Percentiles rank a stretch among this genome's conserved stretches.
These are phyloP conservation scores for Cantharis lateralis DNA, from an alignment of 2,888 invertebrate genomes.

Conservation along the genomic window DNA sequence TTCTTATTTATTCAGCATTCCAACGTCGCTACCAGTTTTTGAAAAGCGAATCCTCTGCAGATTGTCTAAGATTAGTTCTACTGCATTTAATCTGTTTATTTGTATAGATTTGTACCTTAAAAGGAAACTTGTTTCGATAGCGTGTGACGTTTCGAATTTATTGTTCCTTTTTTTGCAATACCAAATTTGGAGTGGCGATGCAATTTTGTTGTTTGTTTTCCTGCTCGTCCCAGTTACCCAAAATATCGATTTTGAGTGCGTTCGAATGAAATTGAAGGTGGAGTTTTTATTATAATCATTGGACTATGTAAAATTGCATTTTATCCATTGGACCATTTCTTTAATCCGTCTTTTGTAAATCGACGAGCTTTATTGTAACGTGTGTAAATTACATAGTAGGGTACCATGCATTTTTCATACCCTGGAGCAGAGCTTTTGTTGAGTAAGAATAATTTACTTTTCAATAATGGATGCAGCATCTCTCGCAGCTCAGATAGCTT, in stretches of 20 bases:
- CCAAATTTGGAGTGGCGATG: constrained; percentile 29
- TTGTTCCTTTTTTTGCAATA: constrained; percentile 28
- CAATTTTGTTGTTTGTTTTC: neutral
- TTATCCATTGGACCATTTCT: constrained; percentile 26
- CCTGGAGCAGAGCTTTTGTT: constrained; percentile 31
- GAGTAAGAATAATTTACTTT: constrained; percentile 34
- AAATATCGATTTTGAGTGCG: neutral
- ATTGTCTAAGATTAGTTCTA: constrained; percentile 26
- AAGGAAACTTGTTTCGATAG: constrained; percentile 32
- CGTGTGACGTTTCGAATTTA: constrained; percentile 32
- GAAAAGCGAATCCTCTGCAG: constrained; percentile 13
- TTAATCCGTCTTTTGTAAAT: constrained; percentile 36
- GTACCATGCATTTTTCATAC: constrained; percentile 38
- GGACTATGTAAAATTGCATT: constrained; percentile 24
- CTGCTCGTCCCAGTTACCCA: neutral
- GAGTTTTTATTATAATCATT: constrained; percentile 11
- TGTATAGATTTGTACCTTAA: constrained; percentile 34
- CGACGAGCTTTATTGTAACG: constrained; percentile 35
- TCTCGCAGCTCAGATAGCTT: neutral
- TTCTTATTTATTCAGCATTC: constrained; percentile 10
- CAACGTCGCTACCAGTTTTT: constrained; percentile 5
- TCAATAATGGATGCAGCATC: constrained; percentile 7
- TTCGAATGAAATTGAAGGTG: constrained; percentile 7
- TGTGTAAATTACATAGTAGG: constrained; percentile 40
- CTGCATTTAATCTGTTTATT: constrained; percentile 25